phyloP scores from a whole-genome alignment of 2,797 vertebrate species.

The Diplodus puntazzo region DNA sequence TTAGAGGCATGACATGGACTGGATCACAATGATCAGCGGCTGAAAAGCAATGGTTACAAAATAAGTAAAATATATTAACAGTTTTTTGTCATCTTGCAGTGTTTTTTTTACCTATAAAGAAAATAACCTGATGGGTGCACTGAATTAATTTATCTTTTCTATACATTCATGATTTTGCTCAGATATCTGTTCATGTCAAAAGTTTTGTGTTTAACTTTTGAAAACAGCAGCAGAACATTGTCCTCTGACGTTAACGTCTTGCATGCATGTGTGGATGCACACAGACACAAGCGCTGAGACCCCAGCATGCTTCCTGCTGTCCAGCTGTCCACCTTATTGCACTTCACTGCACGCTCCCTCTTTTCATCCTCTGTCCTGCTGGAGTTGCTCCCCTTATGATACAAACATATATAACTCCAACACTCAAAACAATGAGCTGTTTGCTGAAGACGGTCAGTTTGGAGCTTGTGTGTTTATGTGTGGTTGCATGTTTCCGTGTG shows the following conservation, averaged over 20 bases:
- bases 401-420: slow-evolving; percentile 55
- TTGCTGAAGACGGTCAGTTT: slow-evolving; percentile 65
- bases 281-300: slow-evolving; percentile 73
- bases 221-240: slow-evolving; percentile 48
- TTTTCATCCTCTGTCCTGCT: slow-evolving; percentile 61
- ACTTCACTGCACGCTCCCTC: slow-evolving; percentile 76
- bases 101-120: slow-evolving; percentile 13
- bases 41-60: slow-evolving; percentile 17
- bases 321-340: slow-evolving; percentile 86
- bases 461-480: slow-evolving; percentile 71
- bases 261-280: slow-evolving; percentile 71
- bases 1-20: neutral
- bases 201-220: slow-evolving; percentile 44
- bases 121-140: neutral
- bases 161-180: neutral
- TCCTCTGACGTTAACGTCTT: slow-evolving; percentile 62
- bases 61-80: slow-evolving; percentile 2
- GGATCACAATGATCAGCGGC: slow-evolving; percentile 4
- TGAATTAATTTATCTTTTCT: neutral
- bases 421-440: slow-evolving; percentile 67
- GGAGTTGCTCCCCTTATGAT: slow-evolving; percentile 52
- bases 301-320: slow-evolving; percentile 78
- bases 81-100: slow-evolving; percentile 2
- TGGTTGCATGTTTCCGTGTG: slow-evolving; percentile 70
- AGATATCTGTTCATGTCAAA: slow-evolving; percentile 22